Conservation (phyloP, 2,113 vertebrate genomes). For the Cyprinodon brontotheroides region DNA sequence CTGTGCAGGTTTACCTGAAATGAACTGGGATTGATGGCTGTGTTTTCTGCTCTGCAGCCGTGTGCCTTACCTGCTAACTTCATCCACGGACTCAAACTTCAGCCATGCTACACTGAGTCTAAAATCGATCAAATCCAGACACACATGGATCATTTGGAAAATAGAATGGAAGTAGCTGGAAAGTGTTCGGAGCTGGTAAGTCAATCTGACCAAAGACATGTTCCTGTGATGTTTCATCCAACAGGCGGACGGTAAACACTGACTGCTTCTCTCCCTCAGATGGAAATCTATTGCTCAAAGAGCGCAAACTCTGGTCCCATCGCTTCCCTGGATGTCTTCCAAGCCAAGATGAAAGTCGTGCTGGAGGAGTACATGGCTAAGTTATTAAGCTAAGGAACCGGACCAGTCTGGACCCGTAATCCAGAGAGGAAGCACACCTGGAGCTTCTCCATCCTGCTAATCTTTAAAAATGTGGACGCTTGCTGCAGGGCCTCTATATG, state of each 20-base stretch:
- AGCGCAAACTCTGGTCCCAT: accelerated
- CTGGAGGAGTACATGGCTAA: accelerated
- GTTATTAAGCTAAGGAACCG: too few species aligned
- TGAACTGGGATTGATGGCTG: too few species aligned
- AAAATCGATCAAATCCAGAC: neutral
- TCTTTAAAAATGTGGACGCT: neutral
- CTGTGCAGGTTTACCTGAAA: too few species aligned
- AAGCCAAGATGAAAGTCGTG: accelerated
- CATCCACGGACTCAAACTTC: neutral
- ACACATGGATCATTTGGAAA: neutral
- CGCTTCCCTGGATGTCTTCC: neutral
- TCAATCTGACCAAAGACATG: neutral
- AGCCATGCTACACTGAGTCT: neutral
- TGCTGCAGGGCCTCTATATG: neutral
- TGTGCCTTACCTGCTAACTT: neutral
- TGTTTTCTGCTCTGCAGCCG: constrained; percentile 25
- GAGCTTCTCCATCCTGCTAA: neutral
- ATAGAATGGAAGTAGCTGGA: neutral
- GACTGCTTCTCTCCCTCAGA: constrained; percentile 11
- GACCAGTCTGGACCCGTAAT: too few species aligned
- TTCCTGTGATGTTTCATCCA: neutral
- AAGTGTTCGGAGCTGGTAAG: neutral
- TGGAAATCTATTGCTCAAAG: accelerated
- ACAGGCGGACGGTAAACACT: too few species aligned
- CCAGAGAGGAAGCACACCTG: too few species aligned